Evolutionary conservation across 2,797 vertebrate genomes (phyloP).

Genomic region (Sebastes minor): DNA sequence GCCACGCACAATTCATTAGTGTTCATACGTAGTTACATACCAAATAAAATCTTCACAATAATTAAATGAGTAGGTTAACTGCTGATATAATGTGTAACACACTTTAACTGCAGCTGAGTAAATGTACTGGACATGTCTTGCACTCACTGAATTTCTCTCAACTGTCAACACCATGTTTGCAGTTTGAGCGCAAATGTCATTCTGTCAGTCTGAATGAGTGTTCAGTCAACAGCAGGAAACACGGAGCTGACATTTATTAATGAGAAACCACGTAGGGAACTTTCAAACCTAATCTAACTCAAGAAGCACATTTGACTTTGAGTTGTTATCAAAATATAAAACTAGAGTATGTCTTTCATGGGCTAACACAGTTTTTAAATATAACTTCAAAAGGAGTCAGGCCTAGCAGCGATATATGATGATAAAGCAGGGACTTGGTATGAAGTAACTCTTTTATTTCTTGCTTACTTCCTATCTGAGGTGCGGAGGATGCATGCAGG

Average conservation of each 20-base stretch:
- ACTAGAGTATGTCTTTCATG: neutral
- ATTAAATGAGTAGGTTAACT: neutral
- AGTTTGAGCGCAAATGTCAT: constrained; percentile 53
- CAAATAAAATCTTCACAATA: neutral
- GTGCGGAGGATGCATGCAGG: constrained; percentile 26
- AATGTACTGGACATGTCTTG: constrained; percentile 22
- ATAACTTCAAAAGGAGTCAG: neutral
- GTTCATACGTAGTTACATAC: neutral
- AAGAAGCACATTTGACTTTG: neutral
- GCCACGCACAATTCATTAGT: neutral
- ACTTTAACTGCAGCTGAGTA: neutral
- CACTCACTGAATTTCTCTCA: constrained; percentile 9
- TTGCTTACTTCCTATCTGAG: constrained; percentile 21
- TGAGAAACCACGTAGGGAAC: constrained; percentile 29
- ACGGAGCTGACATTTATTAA: constrained; percentile 55
- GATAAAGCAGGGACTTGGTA: neutral
- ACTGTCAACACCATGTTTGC: constrained; percentile 52
- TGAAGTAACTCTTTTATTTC: constrained; percentile 13
- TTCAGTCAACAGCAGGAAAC: constrained; percentile 46
- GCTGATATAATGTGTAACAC: neutral
- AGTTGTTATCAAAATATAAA: neutral
- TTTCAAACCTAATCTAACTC: constrained; percentile 37
- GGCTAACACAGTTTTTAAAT: constrained; percentile 8
- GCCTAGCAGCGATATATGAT: neutral
- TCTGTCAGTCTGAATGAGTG: constrained; percentile 56